phyloP scores from a whole-genome alignment of 53 echinoderm and acorn worm genomes.

The Holothuria scabra region DNA sequence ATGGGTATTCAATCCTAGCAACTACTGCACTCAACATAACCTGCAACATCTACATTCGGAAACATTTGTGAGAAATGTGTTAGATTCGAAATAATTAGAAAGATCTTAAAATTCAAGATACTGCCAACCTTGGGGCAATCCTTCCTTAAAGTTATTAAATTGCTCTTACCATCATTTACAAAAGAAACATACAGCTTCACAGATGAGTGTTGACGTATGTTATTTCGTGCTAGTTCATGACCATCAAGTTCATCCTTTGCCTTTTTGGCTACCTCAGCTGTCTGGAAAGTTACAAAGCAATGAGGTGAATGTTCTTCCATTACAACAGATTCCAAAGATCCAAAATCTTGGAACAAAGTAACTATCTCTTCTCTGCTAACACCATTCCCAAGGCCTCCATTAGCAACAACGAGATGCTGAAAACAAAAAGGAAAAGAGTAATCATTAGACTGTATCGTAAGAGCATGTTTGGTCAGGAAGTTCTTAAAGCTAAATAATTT shows the following conservation, averaged over 20 bases:
- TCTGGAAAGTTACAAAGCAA: constrained; percentile 77
- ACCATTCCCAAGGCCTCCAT: constrained; percentile 91
- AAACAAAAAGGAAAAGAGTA: not conserved
- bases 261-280: constrained; percentile 40
- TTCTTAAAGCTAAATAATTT: too few relatives aligned
- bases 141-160: too few relatives aligned
- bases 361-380: constrained; percentile 74
- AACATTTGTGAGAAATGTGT: too few relatives aligned
- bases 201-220: constrained; percentile 26
- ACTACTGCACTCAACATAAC: too few relatives aligned
- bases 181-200: constrained; percentile 80
- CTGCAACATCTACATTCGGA: too few relatives aligned
- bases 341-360: constrained; percentile 69
- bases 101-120: too few relatives aligned
- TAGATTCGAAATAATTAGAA: too few relatives aligned
- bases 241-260: constrained; percentile 79
- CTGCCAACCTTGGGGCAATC: too few relatives aligned
- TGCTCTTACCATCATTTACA: constrained; percentile 74
- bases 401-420: constrained; percentile 87
- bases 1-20: too few relatives aligned
- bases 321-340: constrained; percentile 71
- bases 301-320: constrained; percentile 90
- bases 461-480: too few relatives aligned
- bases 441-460: too few relatives aligned
- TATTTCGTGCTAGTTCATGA: constrained; percentile 56